Percentiles rank a stretch among this genome's conserved stretches.
Conservation (phyloP, 2,113 vertebrate genomes). For the Neogale vison region DNA sequence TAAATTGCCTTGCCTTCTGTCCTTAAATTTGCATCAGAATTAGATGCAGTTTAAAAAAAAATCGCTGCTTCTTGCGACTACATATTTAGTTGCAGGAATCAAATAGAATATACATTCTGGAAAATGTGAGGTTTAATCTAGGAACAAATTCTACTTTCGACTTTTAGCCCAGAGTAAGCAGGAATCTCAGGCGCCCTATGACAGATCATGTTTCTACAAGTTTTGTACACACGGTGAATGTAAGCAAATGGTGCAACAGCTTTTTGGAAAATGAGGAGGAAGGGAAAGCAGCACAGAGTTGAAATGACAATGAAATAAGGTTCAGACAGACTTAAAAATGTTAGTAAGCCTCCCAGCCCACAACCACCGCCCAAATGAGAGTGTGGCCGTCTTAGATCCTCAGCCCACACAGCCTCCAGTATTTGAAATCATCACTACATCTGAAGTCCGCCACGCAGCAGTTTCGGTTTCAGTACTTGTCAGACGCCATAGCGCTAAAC, state of each 20-base stretch:
- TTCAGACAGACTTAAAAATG: neutral
- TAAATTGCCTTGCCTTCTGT: neutral
- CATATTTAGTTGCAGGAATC: neutral
- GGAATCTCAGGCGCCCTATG: neutral
- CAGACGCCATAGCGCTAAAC: neutral
- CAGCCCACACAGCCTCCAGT: neutral
- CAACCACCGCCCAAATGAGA: neutral
- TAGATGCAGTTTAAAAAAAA: neutral
- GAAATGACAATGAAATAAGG: neutral
- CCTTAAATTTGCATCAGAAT: neutral
- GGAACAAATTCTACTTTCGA: constrained; percentile 14
- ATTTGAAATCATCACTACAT: neutral
- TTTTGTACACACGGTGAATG: neutral
- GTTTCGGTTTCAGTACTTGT: neutral
- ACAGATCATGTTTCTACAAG: neutral
- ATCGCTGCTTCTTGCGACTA: neutral
- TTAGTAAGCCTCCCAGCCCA: neutral
- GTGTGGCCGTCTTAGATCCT: neutral
- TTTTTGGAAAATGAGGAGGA: constrained; percentile 12
- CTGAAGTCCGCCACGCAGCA: neutral
- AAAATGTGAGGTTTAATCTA: neutral
- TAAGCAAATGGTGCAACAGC: neutral
- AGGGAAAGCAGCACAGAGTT: neutral
- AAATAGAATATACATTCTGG: neutral
- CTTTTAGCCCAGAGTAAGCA: neutral